A percentile compares a stretch with the other conserved stretches of the same genome.
These are phyloP conservation scores for Xiphophorus hellerii DNA, from an alignment of 2,113 vertebrate species.

Conservation along the genomic window DNA sequence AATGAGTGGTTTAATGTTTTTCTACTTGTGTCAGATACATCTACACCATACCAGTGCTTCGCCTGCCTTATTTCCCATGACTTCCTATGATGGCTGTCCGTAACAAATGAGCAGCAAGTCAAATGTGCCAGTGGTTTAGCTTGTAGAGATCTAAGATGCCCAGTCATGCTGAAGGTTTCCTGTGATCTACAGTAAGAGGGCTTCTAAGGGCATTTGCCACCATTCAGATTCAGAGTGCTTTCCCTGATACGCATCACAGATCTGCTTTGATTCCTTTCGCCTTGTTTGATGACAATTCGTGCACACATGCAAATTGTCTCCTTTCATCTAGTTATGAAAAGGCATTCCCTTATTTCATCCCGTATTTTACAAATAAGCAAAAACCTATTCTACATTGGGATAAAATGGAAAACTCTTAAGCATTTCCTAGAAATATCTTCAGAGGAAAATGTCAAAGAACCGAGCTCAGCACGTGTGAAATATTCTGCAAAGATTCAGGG, in stretches of 20 bases:
- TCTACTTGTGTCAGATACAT: neutral
- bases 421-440: no score
- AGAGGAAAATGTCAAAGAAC: no score
- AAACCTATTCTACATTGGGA: slow-evolving; percentile 18
- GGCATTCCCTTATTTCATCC: slow-evolving; percentile 34
- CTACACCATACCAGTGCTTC: neutral
- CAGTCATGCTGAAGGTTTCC: slow-evolving; percentile 33
- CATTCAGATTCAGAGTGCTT: slow-evolving; percentile 38
- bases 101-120: slow-evolving; percentile 12
- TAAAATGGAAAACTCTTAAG: neutral
- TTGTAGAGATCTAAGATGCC: slow-evolving; percentile 34
- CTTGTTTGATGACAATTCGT: slow-evolving; percentile 13
- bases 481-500: no score
- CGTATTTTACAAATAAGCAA: slow-evolving; percentile 7
- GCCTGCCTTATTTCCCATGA: neutral
- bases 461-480: no score
- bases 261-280: slow-evolving; percentile 29
- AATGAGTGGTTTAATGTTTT: neutral
- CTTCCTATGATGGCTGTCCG: slow-evolving; percentile 5
- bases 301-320: slow-evolving; percentile 56
- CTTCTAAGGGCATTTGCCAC: slow-evolving; percentile 41
- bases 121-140: slow-evolving; percentile 42
- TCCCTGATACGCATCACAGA: slow-evolving; percentile 65
- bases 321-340: slow-evolving; percentile 27
- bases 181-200: slow-evolving; percentile 39